Base-by-base conservation (phyloP, 2,888 invertebrate species). In the Panzeria rudis region DNA sequence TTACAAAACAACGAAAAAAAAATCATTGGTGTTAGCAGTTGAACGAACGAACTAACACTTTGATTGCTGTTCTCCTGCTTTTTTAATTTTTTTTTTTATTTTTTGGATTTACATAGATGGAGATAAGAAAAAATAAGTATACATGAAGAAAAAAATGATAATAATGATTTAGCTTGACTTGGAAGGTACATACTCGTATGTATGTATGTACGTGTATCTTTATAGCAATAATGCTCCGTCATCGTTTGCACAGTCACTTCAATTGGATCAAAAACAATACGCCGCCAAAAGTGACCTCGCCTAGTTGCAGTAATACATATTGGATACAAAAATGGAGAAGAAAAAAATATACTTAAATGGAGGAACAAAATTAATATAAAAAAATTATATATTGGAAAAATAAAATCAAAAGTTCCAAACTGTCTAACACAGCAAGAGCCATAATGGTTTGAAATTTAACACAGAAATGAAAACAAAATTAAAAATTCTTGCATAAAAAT, bases 211-310 rank as follows among this genome's bases (percentile, higher is more conserved):
- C 11, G 4, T n/a, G 56, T 54, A 54, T 72, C 81, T 84, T 73
- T 78, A 73, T 56, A 62, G 54, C 73, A 47, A 59, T 85, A 72
- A 23, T 78, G 85, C 85, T 54, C 64, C 81, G 85, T 85, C 85
- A 85, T 85, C 82, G 64, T 85, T 85, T 85, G 85, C 85, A 82
- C 85, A 85, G 85, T 85, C 85, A 85, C 82, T 85, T 85, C 85
- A 85, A 85, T 85, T 85, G 85, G 85, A 85, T 85, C 85, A 85
- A 85, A 85, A 78, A 82, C 78, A 64, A 82, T 78, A 71, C 62
- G 73, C 84, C 84, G 84, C 82, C 85, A 69, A 77, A 84, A 80
- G 66, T 80, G 84, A 81, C 85, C 81, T 81, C 81, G 81, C 81
- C 81, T 81, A 85, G 85, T 85, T 82, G 85, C 85, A 85, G 62